Base-by-base conservation (phyloP, 1,140 invertebrate species). In the Pectinophora gossypiella region DNA sequence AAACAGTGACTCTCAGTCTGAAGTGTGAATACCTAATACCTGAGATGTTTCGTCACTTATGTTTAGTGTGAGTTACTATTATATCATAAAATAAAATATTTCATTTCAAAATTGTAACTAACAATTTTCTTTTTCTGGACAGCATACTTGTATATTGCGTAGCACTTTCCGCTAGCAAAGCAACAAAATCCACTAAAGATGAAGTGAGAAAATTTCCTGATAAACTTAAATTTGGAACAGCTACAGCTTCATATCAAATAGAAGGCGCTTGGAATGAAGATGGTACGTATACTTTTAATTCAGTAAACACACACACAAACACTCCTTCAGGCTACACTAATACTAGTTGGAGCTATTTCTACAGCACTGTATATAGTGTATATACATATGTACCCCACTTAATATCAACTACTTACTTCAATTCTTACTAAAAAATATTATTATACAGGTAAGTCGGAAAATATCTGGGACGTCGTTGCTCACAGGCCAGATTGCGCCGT, bases 241-340 rank as follows among this genome's bases (percentile, higher is more conserved):
- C 89, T 0, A 88, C 91, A 0, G 81, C 91, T 0, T 73, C 91
- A 1, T 92, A 92, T 76, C 92, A 93, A 83, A 84, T 92, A 16
- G 91, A 93, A 86, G 92, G 92, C 19, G 90, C 70, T 7, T 93
- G 91, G 91, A 89, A 92, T 72, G 85, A 72, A 44, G 86, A 89
- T 64, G 90, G 90, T 89, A 76, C 19, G 22, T 36, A 27, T 12
- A 27, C 23, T 6, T 27, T 27, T 12, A 6, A 27, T 27, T 12
- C 23, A 5, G 5, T 27, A 27, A 27, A 27, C 23, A 5, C 23
- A 27, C 23, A 27, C 23, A 6, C 23, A 6, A 27, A 27, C 23
- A 5, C 23, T 6, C 23, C 23, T 27, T 12, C 23, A 27, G 23
- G 12, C 23, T 27, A 27, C 5, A 5, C 12, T 12, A 27, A 5